phyloP scores from a whole-genome alignment of 2,797 vertebrate species.

The Peromyscus attwateri region DNA sequence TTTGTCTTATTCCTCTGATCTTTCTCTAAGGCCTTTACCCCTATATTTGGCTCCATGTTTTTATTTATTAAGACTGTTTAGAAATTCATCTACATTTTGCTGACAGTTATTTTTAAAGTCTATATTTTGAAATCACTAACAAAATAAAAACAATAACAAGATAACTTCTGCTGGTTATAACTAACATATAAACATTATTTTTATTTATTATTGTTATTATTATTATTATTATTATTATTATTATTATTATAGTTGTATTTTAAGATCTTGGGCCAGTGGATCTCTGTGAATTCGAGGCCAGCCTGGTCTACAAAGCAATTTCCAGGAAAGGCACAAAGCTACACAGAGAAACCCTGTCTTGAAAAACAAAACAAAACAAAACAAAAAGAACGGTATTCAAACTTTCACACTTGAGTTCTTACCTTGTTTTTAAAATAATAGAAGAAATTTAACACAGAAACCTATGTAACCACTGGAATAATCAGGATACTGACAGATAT shows the following conservation, averaged over 20 bases:
- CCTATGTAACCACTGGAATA: not conserved
- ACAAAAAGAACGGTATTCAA: not conserved
- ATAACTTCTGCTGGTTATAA: slow-evolving; percentile 10
- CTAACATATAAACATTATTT: not conserved
- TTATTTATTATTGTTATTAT: not conserved
- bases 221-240: not conserved
- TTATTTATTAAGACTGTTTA: no score
- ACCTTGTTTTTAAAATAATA: slow-evolving; percentile 39
- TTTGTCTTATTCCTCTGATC: no score
- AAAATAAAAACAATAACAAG: slow-evolving; percentile 44
- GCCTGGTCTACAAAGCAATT: no score
- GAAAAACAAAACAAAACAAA: not conserved
- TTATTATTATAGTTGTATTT: slow-evolving; percentile 37
- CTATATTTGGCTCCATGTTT: no score
- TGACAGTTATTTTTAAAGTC: slow-evolving; percentile 11
- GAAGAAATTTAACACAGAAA: slow-evolving; percentile 28
- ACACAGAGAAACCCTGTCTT: no score
- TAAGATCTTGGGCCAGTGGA: not conserved
- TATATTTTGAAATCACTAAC: not conserved
- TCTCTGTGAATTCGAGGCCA: no score
- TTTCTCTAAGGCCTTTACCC: no score
- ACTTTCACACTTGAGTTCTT: not conserved
- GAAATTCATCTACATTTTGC: no score
- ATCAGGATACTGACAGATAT: not conserved
- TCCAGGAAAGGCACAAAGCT: no score